Evolutionary conservation across 2,113 vertebrate species (phyloP), one percentile per base, ranked within the genome.

Genomic region (Grammomys surdaster): DNA sequence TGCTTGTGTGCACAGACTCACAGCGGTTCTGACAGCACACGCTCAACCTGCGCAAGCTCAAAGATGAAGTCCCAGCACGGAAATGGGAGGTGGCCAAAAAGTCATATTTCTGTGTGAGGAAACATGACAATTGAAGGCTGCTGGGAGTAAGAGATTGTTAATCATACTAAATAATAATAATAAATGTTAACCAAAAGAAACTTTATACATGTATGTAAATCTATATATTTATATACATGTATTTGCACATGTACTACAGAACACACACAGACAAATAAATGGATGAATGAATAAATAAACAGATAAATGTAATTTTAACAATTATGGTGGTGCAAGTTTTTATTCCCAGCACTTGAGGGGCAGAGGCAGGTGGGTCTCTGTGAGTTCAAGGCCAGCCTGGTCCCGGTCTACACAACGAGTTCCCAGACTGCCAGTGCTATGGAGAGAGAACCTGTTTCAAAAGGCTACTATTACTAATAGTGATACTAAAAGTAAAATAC

Each of bases 251-350:
- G 16, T 80, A 33, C 51, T 36, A 56, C 10, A 22, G 9, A 33
- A 81, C 16, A 58, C 22, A 82, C 17, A 84, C 0, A 63, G 9
- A 51, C 9, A 17, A 86, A 60, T 19, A 12, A 76, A 93, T 43
- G 81, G 24, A 43, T 28, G 10, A 2, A 28, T 28, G 3, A 24
- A 48, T 16, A 54, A 16, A 80, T 2, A 56, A 19, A 80, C 9
- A 19, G 72, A 92, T 46, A 84, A 31, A 22, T 76, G 8, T 80
- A 56, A 88, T 82, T 93, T 73, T 93, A 93, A 91, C 46, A 76
- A 31, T 7, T 31, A 7, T 48, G 13, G 3, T 77, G 13, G 40
- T 40, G n/a, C 4, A 75, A 10, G 22, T 20, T 46, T 51, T 77
- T 77, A 77, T 51, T 48, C 26, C 26, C 7, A 51, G 75, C 12